Percentiles rank a stretch among this genome's conserved stretches.
These are phyloP conservation scores for Ips typographus DNA, from an alignment of 1,140 invertebrate species.

Conservation along the genomic window DNA sequence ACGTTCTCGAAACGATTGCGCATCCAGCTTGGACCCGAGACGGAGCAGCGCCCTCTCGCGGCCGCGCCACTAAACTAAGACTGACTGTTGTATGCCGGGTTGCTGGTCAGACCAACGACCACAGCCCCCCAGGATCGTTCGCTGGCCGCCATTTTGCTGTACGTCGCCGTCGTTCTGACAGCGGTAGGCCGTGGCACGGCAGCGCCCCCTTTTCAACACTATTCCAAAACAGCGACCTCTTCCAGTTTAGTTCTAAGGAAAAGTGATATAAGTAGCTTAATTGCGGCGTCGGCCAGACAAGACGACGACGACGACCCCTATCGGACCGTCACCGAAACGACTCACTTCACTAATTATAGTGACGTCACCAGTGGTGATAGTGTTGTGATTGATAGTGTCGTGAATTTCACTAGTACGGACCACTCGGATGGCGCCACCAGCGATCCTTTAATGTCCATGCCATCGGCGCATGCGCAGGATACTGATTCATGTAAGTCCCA, in stretches of 20 bases:
- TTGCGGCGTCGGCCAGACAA: background rate
- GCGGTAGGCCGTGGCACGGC: conserved; percentile 8
- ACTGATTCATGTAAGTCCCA: conserved; percentile 36
- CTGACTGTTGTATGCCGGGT: conserved; percentile 35
- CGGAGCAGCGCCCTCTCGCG: conserved; percentile 17
- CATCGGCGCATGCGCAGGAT: conserved; percentile 38
- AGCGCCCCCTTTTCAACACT: conserved; percentile 8
- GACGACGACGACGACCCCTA: background rate
- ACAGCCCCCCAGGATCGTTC: conserved; percentile 26
- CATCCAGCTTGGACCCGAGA: conserved; percentile 32
- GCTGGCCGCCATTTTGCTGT: conserved; percentile 32
- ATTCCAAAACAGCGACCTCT: conserved; percentile 34
- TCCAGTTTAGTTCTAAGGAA: conserved; percentile 38
- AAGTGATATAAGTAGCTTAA: conserved; percentile 40
- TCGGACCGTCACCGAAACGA: background rate
- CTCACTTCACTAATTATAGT: too few species aligned
- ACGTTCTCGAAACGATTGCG: conserved; percentile 31
- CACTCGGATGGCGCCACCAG: background rate
- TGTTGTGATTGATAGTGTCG: conserved; percentile 1
- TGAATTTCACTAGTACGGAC: background rate
- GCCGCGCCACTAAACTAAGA: too few species aligned
- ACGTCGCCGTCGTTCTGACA: conserved; percentile 23
- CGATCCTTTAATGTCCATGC: conserved; percentile 34
- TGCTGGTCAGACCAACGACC: conserved; percentile 36
- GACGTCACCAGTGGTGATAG: background rate